Base-by-base conservation (phyloP, 2,888 invertebrate genomes). In the Chloromyia formosa region DNA sequence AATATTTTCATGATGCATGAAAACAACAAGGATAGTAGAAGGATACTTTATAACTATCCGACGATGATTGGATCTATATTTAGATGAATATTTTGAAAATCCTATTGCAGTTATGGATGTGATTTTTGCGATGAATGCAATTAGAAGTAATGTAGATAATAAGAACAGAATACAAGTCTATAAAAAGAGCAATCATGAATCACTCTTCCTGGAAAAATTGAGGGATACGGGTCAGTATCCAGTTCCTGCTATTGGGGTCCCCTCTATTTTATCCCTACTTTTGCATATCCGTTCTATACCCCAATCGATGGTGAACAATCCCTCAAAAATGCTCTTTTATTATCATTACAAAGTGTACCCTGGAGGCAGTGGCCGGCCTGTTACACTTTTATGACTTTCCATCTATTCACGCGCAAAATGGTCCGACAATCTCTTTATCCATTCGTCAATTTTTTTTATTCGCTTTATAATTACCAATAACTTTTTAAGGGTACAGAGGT, bases 361-460 rank as follows among this genome's bases (percentile, higher is more conserved):
- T 2, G 56, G 22, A 56, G 56, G 56, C 56, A 22, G 7, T 35
- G 27, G 27, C 7, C 27, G 27, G 22, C 56, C 22, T 56, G 56
- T 35, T 35, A 35, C 27, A 35, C 56, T 56, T 56, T 56, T 56
- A 56, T 22, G 56, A 56, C 56, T 35, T 35, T 35, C 7, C 27
- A 35, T 35, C 56, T 56, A 56, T 56, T 56, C 56, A 56, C 12
- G 18, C 56, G 18, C 27, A 35, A 62, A 62, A 62, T 62, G 27
- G 35, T 40, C 40, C 16, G 62, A 62, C 62, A 62, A 62, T 62
- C 40, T 62, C 35, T 62, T 62, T 62, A 62, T 62, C 7, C 40
- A 35, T 40, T 40, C 62, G 40, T 18, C 40, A 18, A 40, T 40
- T 40, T 40, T 62, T 35, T 35, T 35, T 35, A 35, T 35, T 7